phyloP scores from a whole-genome alignment of 2,113 vertebrate genomes.

The Narcine bancroftii region DNA sequence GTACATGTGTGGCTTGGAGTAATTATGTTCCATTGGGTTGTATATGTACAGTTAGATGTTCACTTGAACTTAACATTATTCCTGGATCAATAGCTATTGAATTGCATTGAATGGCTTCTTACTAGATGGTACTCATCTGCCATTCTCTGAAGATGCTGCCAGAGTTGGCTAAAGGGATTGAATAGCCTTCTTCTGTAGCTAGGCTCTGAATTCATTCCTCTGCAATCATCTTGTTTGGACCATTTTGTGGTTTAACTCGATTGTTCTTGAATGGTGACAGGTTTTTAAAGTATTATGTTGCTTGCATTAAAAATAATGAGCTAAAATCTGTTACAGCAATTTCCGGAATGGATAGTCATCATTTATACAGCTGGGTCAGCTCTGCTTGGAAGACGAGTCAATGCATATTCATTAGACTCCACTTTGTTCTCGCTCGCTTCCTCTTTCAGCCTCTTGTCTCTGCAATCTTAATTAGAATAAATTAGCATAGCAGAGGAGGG shows the following conservation, averaged over 20 bases:
- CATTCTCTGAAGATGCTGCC: no score
- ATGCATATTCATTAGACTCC: neutral
- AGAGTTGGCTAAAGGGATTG: neutral
- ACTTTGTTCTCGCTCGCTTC: neutral
- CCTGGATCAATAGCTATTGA: no score
- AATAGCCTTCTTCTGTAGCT: neutral
- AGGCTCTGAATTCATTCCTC: neutral
- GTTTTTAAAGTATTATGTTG: neutral
- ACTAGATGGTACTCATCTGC: no score
- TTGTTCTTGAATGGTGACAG: neutral
- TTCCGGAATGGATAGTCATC: neutral
- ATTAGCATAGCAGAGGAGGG: neutral
- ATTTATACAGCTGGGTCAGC: neutral
- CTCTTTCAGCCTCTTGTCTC: neutral
- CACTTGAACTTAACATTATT: no score
- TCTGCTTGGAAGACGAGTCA: neutral
- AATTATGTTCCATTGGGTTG: no score
- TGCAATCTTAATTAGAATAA: conserved; percentile 3
- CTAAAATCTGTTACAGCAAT: neutral
- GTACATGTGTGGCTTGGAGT: no score
- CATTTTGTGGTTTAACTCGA: neutral
- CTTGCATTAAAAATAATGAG: neutral
- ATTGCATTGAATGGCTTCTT: no score
- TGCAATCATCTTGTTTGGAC: neutral
- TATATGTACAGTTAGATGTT: no score